phyloP scores from a whole-genome alignment of 1,140 invertebrate species.

The Phymastichus coffea region DNA sequence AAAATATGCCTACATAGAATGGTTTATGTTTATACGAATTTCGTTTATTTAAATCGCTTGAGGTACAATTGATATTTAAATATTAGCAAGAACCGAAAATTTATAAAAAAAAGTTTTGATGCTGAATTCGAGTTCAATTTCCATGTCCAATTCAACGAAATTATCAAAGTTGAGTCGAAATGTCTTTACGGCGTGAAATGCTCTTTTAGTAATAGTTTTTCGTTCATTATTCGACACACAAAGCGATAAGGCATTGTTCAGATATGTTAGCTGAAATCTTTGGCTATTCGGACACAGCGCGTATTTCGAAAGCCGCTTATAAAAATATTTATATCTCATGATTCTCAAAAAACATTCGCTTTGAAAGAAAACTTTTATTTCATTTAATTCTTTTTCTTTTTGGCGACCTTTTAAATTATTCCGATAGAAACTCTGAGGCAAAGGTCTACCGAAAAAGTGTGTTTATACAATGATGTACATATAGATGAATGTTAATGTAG shows the following conservation, averaged over 20 bases:
- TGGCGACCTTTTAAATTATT: slow-evolving; percentile 28
- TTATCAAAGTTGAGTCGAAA: not conserved
- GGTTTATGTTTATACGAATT: too few relatives aligned
- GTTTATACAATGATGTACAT: too few relatives aligned
- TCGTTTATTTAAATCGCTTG: too few relatives aligned
- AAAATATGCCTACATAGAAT: too few relatives aligned
- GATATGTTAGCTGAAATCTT: slow-evolving; percentile 57
- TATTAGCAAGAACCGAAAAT: too few relatives aligned
- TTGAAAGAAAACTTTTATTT: slow-evolving; percentile 37
- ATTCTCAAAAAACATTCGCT: slow-evolving; percentile 37
- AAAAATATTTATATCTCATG: slow-evolving; percentile 51
- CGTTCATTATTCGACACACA: slow-evolving; percentile 45
- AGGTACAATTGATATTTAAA: too few relatives aligned
- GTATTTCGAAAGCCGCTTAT: slow-evolving; percentile 53
- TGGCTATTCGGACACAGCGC: slow-evolving; percentile 46
- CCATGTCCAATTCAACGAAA: too few relatives aligned
- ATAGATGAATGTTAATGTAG: too few relatives aligned
- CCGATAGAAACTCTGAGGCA: slow-evolving; percentile 11
- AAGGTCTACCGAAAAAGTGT: not conserved
- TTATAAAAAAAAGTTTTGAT: slow-evolving; percentile 14
- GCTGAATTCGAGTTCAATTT: slow-evolving; percentile 17
- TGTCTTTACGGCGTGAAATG: too few relatives aligned
- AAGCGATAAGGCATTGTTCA: slow-evolving; percentile 58
- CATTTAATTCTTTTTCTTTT: slow-evolving; percentile 28
- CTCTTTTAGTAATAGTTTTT: too few relatives aligned